phyloP scores from a whole-genome alignment of 2,888 invertebrate species.

The Brachylomia viminalis region DNA sequence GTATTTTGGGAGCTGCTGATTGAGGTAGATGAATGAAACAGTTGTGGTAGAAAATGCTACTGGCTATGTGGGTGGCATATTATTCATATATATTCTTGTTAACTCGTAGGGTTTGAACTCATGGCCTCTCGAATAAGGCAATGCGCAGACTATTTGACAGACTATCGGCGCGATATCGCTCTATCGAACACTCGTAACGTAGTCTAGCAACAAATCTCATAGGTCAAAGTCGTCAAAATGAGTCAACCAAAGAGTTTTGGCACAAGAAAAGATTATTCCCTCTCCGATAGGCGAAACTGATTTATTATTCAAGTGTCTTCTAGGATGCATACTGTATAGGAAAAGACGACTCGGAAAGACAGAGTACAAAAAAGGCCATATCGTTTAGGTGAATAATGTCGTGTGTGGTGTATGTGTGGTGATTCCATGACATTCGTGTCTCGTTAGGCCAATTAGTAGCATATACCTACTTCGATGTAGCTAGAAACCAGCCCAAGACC shows the following conservation, averaged over 20 bases:
- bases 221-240: background rate
- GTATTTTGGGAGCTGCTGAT: constrained; percentile 32
- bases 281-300: background rate
- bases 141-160: background rate
- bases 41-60: constrained; percentile 17
- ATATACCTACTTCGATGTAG: background rate
- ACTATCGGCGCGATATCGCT: background rate
- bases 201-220: background rate
- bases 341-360: background rate
- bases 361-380: background rate
- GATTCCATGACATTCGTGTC: background rate
- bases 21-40: constrained; percentile 48
- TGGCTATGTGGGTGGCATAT: constrained; percentile 2
- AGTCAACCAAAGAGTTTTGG: background rate
- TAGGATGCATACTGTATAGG: background rate
- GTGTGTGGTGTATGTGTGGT: background rate
- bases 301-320: background rate
- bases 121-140: background rate
- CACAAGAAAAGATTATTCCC: background rate
- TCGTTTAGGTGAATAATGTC: background rate
- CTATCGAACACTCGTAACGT: background rate
- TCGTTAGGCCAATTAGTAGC: background rate
- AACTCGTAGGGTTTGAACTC: background rate
- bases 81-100: constrained; percentile 10
- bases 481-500: background rate